Conservation (phyloP, 2,888 invertebrate species). For the Amorpha juglandis region DNA sequence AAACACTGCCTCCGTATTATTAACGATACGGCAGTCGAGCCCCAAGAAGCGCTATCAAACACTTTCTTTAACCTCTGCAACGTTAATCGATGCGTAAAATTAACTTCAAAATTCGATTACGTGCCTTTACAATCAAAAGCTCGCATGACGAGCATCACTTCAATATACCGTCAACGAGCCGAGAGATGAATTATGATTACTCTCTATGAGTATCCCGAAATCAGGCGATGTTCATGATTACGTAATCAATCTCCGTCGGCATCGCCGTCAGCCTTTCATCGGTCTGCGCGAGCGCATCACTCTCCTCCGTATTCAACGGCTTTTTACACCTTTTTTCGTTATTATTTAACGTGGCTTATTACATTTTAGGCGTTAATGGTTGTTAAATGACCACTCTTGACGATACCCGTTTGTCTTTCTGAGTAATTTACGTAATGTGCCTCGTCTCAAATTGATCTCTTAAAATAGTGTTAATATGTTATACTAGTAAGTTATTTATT, state of each 20-base stretch:
- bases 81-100: conserved; percentile 58
- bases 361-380: conserved; percentile 77
- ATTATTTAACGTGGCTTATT: conserved; percentile 76
- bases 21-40: conserved; percentile 29
- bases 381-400: conserved; percentile 74
- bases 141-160: conserved; percentile 53
- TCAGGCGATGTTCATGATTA: conserved; percentile 77
- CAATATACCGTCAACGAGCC: conserved; percentile 72
- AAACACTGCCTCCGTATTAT: conserved; percentile 34
- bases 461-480: conserved; percentile 53
- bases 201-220: conserved; percentile 78
- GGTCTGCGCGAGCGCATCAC: conserved; percentile 67
- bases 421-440: conserved; percentile 54
- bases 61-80: conserved; percentile 27
- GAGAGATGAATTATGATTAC: conserved; percentile 79
- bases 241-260: conserved; percentile 81
- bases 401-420: conserved; percentile 55
- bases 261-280: conserved; percentile 77
- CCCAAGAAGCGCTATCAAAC: conserved; percentile 22
- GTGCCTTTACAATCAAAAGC: conserved; percentile 49
- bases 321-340: conserved; percentile 78
- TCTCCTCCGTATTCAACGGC: conserved; percentile 68
- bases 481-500: neutral
- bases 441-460: conserved; percentile 55
- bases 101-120: conserved; percentile 56